phyloP scores from a whole-genome alignment of 2,888 invertebrate species.

The Chorisops tibialis region DNA sequence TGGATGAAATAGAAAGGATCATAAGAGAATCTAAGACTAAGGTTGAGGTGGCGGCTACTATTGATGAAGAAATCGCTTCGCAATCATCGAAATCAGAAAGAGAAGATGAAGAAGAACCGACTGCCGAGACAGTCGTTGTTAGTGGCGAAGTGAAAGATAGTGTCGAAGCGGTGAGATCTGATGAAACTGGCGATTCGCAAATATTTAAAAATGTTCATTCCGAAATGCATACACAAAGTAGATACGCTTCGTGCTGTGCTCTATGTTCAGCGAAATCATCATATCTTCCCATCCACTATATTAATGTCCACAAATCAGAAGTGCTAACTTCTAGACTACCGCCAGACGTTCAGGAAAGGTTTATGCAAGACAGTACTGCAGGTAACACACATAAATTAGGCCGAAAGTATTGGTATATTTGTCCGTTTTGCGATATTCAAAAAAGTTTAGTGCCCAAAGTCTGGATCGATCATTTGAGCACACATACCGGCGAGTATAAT shows the following conservation, averaged over 20 bases:
- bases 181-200: too few relatives aligned
- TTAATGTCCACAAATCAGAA: conserved; percentile 61
- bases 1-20: too few relatives aligned
- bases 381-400: too few relatives aligned
- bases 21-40: too few relatives aligned
- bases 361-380: not conserved
- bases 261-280: conserved; percentile 38
- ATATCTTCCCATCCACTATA: conserved; percentile 62
- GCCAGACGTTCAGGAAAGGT: conserved; percentile 36
- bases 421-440: conserved; percentile 44
- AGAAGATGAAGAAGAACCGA: too few relatives aligned
- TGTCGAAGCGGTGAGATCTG: too few relatives aligned
- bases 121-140: too few relatives aligned
- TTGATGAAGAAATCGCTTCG: too few relatives aligned
- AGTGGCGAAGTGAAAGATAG: too few relatives aligned
- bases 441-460: conserved; percentile 31
- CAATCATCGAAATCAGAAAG: too few relatives aligned
- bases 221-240: conserved; percentile 43
- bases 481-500: conserved; percentile 76
- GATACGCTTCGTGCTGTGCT: conserved; percentile 38
- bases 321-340: conserved; percentile 63
- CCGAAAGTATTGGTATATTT: too few relatives aligned
- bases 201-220: conserved; percentile 37
- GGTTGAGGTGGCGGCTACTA: too few relatives aligned
- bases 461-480: conserved; percentile 65